Base-by-base conservation (phyloP, 37 sponge, comb jelly and placozoan genomes). In the Geodia barretti region DNA sequence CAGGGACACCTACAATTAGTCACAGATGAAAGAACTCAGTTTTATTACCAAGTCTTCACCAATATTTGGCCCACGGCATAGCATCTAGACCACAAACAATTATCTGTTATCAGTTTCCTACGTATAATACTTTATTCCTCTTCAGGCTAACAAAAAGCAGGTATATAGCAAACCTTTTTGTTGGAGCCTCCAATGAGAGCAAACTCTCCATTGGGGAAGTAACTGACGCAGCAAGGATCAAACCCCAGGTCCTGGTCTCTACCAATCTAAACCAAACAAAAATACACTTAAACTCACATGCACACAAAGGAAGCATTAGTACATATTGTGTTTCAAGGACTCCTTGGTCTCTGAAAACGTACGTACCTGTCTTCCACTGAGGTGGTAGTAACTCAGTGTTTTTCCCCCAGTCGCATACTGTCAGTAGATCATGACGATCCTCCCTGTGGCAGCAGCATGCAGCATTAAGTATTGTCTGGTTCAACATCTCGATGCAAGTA, bases 341-440 rank as follows among this genome's bases (percentile, higher is more conserved):
- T 36, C 36, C 17, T 59, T 21, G 20, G 19, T 14, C 60, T 21
- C 19, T n/a, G n/a, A n/a, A n/a, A n/a, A n/a, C n/a, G n/a, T n/a
- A n/a, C n/a, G n/a, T 35, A 95, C 97, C 83, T 96, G 96, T 65
- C 80, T 86, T 2, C 99, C 99, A 75, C 82, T 96, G 41, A 96
- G 92, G 43, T 96, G 95, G 69, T 92, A 98, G 81, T 88, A 96
- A 17, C 91, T 86, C 0, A 98, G 80, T 41, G 84, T 88, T 66
- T 96, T 92, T 64, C n/a, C 86, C 89, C 99, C 99, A 98, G 68
- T 98, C 99, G 80, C 91, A 92, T 29, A 92, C 99, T 26, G 93
- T 81, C 70, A 98, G 75, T 8, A 93, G 86, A 61, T 95, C 99
- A 79, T 85, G 84, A 21, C 73, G 83, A 72, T 94, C 94, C 39